Evolutionary conservation across 2,113 vertebrate genomes (phyloP).

Genomic region (Butorides virescens): DNA sequence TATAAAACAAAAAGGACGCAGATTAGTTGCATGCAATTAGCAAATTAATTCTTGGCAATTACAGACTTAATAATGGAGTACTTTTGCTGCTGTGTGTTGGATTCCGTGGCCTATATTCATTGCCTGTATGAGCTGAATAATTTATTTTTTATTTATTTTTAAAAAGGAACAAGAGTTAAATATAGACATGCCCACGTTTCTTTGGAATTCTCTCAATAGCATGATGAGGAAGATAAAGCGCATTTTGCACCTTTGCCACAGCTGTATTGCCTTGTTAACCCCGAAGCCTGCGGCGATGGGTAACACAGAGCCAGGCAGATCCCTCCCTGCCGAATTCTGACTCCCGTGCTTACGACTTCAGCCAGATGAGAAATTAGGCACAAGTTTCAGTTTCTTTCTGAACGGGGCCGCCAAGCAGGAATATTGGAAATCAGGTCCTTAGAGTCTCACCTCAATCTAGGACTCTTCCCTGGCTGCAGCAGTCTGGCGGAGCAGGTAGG

Average conservation of each 20-base stretch:
- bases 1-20: constrained; percentile 89
- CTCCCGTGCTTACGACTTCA: background rate
- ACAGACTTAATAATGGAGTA: constrained; percentile 86
- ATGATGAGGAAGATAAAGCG: background rate
- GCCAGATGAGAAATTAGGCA: background rate
- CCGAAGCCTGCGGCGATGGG: background rate
- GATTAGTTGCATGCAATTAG: constrained; percentile 93
- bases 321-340: background rate
- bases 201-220: background rate
- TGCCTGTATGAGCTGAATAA: constrained; percentile 26
- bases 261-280: background rate
- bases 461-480: background rate
- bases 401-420: background rate
- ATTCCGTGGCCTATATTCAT: constrained; percentile 66
- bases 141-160: constrained; percentile 25
- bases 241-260: background rate
- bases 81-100: constrained; percentile 71
- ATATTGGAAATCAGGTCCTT: background rate
- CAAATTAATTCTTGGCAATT: constrained; percentile 89
- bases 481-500: background rate
- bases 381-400: background rate
- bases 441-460: background rate
- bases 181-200: background rate
- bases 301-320: background rate
- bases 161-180: constrained; percentile 21